Percentiles rank a stretch among this genome's conserved stretches.
These are phyloP conservation scores for Spodoptera frugiperda DNA, from an alignment of 1,140 invertebrate species.

Conservation along the genomic window DNA sequence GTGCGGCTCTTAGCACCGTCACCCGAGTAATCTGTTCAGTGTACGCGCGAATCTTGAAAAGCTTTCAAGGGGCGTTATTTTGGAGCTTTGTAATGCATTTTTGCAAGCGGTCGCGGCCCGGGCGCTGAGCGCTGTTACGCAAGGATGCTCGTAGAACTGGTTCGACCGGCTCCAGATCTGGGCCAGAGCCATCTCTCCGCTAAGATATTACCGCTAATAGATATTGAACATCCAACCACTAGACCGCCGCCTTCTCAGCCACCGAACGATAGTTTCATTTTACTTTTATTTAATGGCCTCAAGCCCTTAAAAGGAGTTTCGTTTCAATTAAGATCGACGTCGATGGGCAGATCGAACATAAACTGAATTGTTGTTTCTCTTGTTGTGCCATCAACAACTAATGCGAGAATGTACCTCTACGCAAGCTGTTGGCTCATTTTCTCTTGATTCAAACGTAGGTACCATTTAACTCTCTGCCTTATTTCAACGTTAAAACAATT, in stretches of 20 bases:
- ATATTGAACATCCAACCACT: slow-evolving; percentile 76
- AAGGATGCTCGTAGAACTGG: slow-evolving; percentile 81
- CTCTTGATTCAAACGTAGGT: background rate
- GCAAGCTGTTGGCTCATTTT: background rate
- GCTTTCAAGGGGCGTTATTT: slow-evolving; percentile 78
- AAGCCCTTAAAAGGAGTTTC: slow-evolving; percentile 16
- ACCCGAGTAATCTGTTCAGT: slow-evolving; percentile 62
- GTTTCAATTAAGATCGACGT: slow-evolving; percentile 14
- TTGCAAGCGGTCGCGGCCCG: slow-evolving; percentile 68
- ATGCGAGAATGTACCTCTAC: background rate
- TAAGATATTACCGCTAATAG: slow-evolving; percentile 83
- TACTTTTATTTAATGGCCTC: slow-evolving; percentile 35
- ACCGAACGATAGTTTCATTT: slow-evolving; percentile 21
- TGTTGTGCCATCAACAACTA: background rate
- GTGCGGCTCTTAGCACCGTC: slow-evolving; percentile 60
- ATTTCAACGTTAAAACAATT: slow-evolving; percentile 15
- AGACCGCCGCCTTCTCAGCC: slow-evolving; percentile 46
- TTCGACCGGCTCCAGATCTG: slow-evolving; percentile 80
- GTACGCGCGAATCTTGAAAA: slow-evolving; percentile 69
- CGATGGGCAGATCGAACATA: background rate
- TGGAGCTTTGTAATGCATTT: slow-evolving; percentile 79
- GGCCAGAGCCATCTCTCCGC: slow-evolving; percentile 82
- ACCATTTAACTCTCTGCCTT: background rate
- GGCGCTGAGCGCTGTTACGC: slow-evolving; percentile 71
- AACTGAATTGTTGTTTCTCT: slow-evolving; percentile 1